phyloP scores from a whole-genome alignment of 1,140 invertebrate species.

The Drosophila jambulina region DNA sequence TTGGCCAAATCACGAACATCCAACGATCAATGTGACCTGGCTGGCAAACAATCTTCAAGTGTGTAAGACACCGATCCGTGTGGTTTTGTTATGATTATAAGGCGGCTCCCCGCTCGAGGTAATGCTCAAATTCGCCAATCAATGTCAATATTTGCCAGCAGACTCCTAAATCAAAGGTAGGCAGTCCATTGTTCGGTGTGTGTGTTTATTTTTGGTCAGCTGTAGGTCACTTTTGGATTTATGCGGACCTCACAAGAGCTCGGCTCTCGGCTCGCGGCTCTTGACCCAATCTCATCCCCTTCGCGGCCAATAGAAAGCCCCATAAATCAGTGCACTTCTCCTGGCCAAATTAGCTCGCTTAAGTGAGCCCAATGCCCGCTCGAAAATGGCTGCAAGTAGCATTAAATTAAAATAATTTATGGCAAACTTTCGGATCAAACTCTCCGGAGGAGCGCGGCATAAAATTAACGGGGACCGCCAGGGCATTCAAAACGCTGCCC shows the following conservation, averaged over 20 bases:
- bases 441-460: slow-evolving; percentile 48
- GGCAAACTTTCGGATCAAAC: slow-evolving; percentile 51
- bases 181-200: slow-evolving; percentile 26
- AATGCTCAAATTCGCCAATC: slow-evolving; percentile 60
- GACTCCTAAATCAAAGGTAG: slow-evolving; percentile 57
- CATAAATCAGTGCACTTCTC: slow-evolving; percentile 54
- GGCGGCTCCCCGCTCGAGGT: slow-evolving; percentile 28
- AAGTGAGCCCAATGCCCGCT: slow-evolving; percentile 44
- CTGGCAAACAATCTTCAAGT: slow-evolving; percentile 19
- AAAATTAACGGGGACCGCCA: slow-evolving; percentile 51
- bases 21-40: slow-evolving; percentile 31
- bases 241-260: background rate
- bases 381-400: slow-evolving; percentile 49
- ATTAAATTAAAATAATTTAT: slow-evolving; percentile 70
- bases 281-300: slow-evolving; percentile 31
- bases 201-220: slow-evolving; percentile 29
- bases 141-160: slow-evolving; percentile 67
- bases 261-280: slow-evolving; percentile 4
- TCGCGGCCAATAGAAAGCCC: slow-evolving; percentile 43
- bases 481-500: slow-evolving; percentile 31
- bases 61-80: slow-evolving; percentile 22
- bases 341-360: slow-evolving; percentile 37
- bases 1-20: slow-evolving; percentile 12
- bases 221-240: slow-evolving; percentile 45
- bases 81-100: slow-evolving; percentile 34